Conservation (phyloP, 2,113 vertebrate species). For the Nothocercus julius region DNA sequence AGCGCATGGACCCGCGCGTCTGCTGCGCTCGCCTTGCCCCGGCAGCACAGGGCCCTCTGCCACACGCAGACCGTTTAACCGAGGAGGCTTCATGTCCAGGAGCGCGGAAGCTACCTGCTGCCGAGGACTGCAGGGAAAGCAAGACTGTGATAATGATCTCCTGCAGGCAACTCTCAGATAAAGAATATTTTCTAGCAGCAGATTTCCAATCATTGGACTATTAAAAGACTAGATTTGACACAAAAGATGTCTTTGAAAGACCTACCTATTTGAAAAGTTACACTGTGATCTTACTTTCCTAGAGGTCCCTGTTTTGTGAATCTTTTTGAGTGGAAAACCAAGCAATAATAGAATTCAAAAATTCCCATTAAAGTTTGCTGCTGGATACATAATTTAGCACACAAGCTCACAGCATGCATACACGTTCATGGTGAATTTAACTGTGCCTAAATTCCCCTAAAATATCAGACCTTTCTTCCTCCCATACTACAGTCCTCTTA, state of each 20-base stretch:
- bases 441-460: rapidly evolving
- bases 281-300: not conserved
- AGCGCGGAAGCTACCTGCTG: not conserved
- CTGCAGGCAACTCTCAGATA: not conserved
- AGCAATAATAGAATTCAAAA: not conserved
- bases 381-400: not conserved
- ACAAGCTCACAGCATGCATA: rapidly evolving
- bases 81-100: rapidly evolving
- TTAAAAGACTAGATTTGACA: not conserved
- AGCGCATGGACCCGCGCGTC: too few species aligned
- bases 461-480: not conserved
- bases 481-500: too few species aligned
- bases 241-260: not conserved
- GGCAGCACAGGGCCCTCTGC: not conserved
- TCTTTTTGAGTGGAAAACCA: not conserved
- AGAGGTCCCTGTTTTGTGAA: not conserved
- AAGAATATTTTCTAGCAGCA: not conserved
- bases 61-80: not conserved
- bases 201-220: too few species aligned
- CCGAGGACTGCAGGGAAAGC: not conserved
- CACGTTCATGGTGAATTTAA: rapidly evolving
- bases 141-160: not conserved
- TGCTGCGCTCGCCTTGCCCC: too few species aligned
- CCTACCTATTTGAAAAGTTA: not conserved
- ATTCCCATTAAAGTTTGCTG: not conserved